Conservation (phyloP, 1,140 invertebrate species). For the Drosophila auraria region DNA sequence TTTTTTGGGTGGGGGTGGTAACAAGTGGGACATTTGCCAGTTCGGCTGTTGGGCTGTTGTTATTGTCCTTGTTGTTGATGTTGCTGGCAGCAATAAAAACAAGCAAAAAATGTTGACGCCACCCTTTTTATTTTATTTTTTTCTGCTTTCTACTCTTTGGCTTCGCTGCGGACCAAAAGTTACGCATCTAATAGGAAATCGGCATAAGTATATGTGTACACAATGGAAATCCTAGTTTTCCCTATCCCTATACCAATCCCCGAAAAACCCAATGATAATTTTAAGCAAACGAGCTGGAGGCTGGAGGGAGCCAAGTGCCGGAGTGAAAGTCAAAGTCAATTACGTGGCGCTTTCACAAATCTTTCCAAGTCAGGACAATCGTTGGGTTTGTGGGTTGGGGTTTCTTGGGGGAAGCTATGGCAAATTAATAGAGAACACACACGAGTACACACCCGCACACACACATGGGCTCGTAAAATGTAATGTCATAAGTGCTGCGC, state of each 20-base stretch:
- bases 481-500: conserved; percentile 78
- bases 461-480: conserved; percentile 63
- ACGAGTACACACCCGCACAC: conserved; percentile 11
- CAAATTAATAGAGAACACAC: conserved; percentile 79
- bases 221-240: conserved; percentile 68
- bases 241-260: conserved; percentile 17
- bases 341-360: conserved; percentile 81
- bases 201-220: conserved; percentile 81
- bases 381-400: not conserved
- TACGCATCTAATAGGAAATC: conserved; percentile 68
- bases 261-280: conserved; percentile 70
- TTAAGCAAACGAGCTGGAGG: conserved; percentile 66
- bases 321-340: conserved; percentile 73
- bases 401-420: conserved; percentile 59
- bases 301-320: not conserved
- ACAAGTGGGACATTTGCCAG: conserved; percentile 82
- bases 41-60: conserved; percentile 48
- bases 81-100: conserved; percentile 80
- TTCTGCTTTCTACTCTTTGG: conserved; percentile 26
- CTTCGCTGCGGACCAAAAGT: conserved; percentile 53
- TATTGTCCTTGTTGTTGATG: conserved; percentile 55
- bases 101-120: conserved; percentile 79
- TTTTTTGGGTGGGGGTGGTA: conserved; percentile 53
- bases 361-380: conserved; percentile 71
- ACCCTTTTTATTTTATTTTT: conserved; percentile 62